Evolutionary conservation across 2,888 invertebrate genomes (phyloP), one percentile per base, ranked within the genome.

Genomic region (Heteropelma amictum): DNA sequence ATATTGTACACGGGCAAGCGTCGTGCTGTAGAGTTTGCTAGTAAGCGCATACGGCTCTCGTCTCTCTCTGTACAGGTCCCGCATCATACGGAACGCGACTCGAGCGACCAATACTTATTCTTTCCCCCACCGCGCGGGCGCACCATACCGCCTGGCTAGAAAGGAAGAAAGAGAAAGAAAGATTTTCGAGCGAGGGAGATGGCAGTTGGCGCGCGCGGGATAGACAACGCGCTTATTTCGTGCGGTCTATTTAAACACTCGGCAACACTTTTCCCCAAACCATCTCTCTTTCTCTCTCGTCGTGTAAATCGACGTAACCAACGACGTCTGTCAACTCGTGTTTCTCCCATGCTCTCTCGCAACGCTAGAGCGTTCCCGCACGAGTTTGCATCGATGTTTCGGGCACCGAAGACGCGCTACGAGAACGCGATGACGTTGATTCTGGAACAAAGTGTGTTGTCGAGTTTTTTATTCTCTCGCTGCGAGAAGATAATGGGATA

Each of bases 31-130:
- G 86, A 85, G 85, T 54, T 65, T 65, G 56, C 56, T 82, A 82
- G n/a, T n/a, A n/a, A n/a, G 61, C 49, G 54, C 42, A 79, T 78
- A 82, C 80, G 79, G 53, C 54, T 3, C 40, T 60, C 60, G 54
- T 49, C 49, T 56, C 54, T 54, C 56, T 40, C 23, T 28, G 85
- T 84, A 85, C 86, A 86, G 87, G 85, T 87, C 87, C 87, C 87
- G 87, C 85, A 86, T 86, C 67, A 56, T 45, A 54, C 51, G 45
- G 65, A 65, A 84, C 85, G n/a, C n/a, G 78, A 81, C 72, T 63
- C 65, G 73, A 49, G 53, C 60, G 54, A 71, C 75, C 70, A 67
- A 75, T 75, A 70, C 70, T 60, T 54, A 38, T 30, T 30, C 21
- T 12, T 21, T 45, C 28, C 54, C 10, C 21, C 33, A 21, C 26